Conservation (phyloP, 2,113 vertebrate species). For the Amphilophus citrinellus region DNA sequence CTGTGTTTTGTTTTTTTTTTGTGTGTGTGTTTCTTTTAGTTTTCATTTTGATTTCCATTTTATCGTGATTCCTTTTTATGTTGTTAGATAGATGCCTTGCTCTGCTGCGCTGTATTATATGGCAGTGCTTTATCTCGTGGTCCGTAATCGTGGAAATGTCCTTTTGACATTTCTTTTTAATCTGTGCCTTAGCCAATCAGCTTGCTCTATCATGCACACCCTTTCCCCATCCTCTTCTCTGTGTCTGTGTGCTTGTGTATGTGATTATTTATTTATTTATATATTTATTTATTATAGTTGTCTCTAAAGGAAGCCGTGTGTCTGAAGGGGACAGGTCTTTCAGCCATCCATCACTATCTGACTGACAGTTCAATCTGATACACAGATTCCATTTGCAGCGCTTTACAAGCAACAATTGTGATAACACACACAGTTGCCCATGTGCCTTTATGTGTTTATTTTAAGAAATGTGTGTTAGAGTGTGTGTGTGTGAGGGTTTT, state of each 20-base stretch:
- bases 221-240: background rate
- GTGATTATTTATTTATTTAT: background rate
- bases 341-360: constrained; percentile 72
- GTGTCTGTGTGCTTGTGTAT: fast-evolving
- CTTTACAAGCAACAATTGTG: constrained; percentile 63
- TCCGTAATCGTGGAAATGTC: constrained; percentile 38
- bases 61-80: background rate
- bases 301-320: constrained; percentile 35
- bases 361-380: constrained; percentile 78
- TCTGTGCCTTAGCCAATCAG: constrained; percentile 35
- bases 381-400: constrained; percentile 70
- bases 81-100: background rate
- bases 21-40: background rate
- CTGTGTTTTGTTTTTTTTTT: background rate
- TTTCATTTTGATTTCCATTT: background rate
- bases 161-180: constrained; percentile 60
- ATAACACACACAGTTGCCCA: constrained; percentile 59
- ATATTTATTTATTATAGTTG: background rate
- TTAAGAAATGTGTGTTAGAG: background rate
- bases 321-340: constrained; percentile 58
- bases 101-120: background rate
- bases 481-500: background rate
- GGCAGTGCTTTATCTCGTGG: background rate
- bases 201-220: background rate
- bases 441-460: constrained; percentile 14